Evolutionary conservation across 2,113 vertebrate species (phyloP), one percentile per base, ranked within the genome.

Genomic region (Mastomys coucha): DNA sequence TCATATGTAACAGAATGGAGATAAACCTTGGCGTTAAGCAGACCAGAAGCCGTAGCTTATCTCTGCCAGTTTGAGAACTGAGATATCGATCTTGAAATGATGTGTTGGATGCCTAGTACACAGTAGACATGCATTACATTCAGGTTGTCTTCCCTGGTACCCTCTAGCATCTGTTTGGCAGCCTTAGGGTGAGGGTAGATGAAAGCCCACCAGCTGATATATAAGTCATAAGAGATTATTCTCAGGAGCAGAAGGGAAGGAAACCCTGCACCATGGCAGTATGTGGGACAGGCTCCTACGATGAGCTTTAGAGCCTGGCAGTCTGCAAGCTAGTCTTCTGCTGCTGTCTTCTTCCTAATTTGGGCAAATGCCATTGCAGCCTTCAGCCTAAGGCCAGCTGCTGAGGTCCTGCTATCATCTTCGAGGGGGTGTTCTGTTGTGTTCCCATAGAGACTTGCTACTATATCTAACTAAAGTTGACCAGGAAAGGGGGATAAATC

Each of bases 371-470:
- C 90, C 88, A 91, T 58, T 80, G 94, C 82, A 91, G 93, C 89
- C 93, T 94, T 77, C 89, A 96, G 91, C 89, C 96, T 69, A 88
- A 39, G 76, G 88, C 78, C 91, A 97, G 94, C 89, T 84, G 82
- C 89, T 80, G 19, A 81, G 94, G 97, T 87, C 87, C 91, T 89
- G 60, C 1, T 12, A 80, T 81, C 91, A 90, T 88, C 89, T 84
- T 73, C 17, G 84, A 91, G 73, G 60, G 78, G 92, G 76, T 73
- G 45, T 91, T 94, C 33, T 85, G 80, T 85, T 96, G 93, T 82
- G 95, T 96, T 97, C 92, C 97, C 95, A 97, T 97, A 93, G 98
- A 96, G 91, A 97, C 60, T 53, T 86, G n/a, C 76, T 95, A 91
- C 95, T 95, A 94, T 97, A 97, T 97, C 90, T 94, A 93, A 96